These are phyloP conservation scores for Sus scrofa DNA, from an alignment of 2,113 vertebrate genomes.

Conservation along the genomic window T2T-Sscrofa CM000830.6:50781501-50782000, in stretches of 20 bases:
- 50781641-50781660: background rate
- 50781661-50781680: background rate
- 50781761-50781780: background rate
- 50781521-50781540: conserved; percentile 92
- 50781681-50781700: background rate
- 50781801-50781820: background rate
- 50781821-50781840: conserved; percentile 34
- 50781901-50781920: conserved; percentile 61
- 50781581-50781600: conserved; percentile 92
- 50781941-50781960: conserved; percentile 71
- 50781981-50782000: conserved; percentile 69
- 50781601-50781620: conserved; percentile 86
- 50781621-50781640: background rate
- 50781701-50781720: background rate
- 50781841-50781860: conserved; percentile 49
- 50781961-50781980: conserved; percentile 76
- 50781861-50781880: conserved; percentile 63
- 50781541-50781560: conserved; percentile 90
- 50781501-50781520: conserved; percentile 93
- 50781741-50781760: background rate
- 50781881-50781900: conserved; percentile 64
- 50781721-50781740: background rate
- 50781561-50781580: conserved; percentile 91
- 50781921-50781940: conserved; percentile 47
- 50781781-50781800: background rate